Conservation (phyloP, 1,140 invertebrate genomes). For the Probaryconus sp. region DNA sequence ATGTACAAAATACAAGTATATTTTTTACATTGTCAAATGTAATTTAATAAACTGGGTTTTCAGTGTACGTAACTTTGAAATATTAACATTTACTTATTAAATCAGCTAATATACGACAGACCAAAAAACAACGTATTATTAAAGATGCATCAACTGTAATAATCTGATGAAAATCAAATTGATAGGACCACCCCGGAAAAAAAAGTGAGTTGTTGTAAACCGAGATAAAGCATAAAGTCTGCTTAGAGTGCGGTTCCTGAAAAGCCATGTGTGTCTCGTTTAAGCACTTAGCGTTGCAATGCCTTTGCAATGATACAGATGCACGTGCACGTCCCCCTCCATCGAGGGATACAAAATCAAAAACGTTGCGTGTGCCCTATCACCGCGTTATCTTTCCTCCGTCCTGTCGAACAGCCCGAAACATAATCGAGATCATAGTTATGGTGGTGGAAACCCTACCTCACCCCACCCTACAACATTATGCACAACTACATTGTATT, state of each 20-base stretch:
- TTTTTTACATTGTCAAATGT: too few relatives aligned
- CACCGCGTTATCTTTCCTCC: slow-evolving; percentile 67
- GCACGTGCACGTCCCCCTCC: slow-evolving; percentile 62
- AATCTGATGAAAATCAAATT: slow-evolving; percentile 48
- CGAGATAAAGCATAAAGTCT: slow-evolving; percentile 64
- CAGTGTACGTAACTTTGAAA: too few relatives aligned
- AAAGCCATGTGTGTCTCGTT: slow-evolving; percentile 69
- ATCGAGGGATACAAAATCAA: slow-evolving; percentile 64
- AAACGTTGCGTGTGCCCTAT: slow-evolving; percentile 73
- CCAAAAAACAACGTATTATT: too few relatives aligned
- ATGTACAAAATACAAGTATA: too few relatives aligned
- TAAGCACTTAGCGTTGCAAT: slow-evolving; percentile 63
- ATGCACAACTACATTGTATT: slow-evolving; percentile 56
- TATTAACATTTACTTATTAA: too few relatives aligned
- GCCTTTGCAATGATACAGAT: slow-evolving; percentile 59
- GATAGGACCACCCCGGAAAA: slow-evolving; percentile 31
- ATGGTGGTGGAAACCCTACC: too few relatives aligned
- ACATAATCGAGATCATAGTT: slow-evolving; percentile 63
- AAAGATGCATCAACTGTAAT: too few relatives aligned
- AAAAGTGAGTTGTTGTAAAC: slow-evolving; percentile 36
- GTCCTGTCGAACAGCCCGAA: slow-evolving; percentile 61
- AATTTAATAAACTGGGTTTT: too few relatives aligned
- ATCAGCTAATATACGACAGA: too few relatives aligned
- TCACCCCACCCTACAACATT: slow-evolving; percentile 46
- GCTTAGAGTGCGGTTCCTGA: slow-evolving; percentile 49